Evolutionary conservation across 2,888 invertebrate species (phyloP).

Genomic region (Artemia sinica): DNA sequence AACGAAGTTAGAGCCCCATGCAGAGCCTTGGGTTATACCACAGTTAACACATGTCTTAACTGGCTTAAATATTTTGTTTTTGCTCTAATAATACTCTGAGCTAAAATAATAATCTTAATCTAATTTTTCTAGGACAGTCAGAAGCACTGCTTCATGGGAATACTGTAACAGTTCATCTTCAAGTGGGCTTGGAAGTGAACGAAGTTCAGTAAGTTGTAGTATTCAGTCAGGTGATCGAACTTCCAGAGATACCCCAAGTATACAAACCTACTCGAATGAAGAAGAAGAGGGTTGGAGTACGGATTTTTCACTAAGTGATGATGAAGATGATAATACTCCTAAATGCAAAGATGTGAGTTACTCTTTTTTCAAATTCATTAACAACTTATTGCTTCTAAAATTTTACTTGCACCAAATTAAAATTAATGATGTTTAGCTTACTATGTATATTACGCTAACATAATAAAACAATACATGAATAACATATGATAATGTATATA

Average conservation of each 20-base stretch:
- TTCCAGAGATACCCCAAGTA: constrained; percentile 28
- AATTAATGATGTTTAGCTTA: no score
- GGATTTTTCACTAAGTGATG: constrained; percentile 75
- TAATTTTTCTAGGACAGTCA: constrained; percentile 41
- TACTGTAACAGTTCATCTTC: constrained; percentile 22
- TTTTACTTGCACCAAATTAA: no score
- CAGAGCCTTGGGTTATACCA: no score
- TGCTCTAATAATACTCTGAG: no score
- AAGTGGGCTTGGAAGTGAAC: constrained; percentile 23
- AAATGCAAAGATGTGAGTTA: background rate
- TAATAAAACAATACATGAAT: no score
- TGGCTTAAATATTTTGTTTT: no score
- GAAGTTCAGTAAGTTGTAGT: constrained; percentile 25
- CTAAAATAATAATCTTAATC: constrained; percentile 11
- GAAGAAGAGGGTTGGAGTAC: constrained; percentile 67
- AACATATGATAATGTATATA: no score
- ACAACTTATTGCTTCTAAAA: no score
- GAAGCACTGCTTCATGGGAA: constrained; percentile 63
- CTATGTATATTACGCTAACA: no score
- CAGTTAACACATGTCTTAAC: no score
- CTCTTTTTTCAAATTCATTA: background rate
- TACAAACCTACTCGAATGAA: constrained; percentile 42
- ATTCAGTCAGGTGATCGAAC: constrained; percentile 24
- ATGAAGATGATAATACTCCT: constrained; percentile 45
- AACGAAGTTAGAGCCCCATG: no score